Evolutionary conservation across 2,113 vertebrate species (phyloP).

Genomic region (Ceuthmochares aereus): DNA sequence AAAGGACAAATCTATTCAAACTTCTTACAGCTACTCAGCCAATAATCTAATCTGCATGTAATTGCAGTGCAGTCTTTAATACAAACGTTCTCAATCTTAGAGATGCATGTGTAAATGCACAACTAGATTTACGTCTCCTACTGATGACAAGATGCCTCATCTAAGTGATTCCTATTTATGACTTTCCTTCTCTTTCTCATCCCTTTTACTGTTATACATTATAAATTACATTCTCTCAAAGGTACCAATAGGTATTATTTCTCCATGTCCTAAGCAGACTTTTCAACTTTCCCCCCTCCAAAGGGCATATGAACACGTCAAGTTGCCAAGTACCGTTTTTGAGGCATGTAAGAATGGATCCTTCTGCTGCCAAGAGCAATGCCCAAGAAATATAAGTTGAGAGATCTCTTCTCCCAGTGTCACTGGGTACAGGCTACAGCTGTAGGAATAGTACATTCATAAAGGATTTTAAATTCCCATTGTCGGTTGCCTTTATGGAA

Average conservation of each 20-base stretch:
- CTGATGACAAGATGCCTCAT: conserved; percentile 10
- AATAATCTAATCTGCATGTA: conserved; percentile 71
- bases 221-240: not conserved
- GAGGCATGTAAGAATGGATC: not conserved
- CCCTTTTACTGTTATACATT: not conserved
- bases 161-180: not conserved
- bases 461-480: not conserved
- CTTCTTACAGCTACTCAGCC: conserved; percentile 62
- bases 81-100: conserved; percentile 21
- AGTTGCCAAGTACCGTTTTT: not conserved
- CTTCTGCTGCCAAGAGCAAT: not conserved
- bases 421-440: accelerated
- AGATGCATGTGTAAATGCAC: conserved; percentile 23
- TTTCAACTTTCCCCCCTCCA: not conserved
- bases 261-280: not conserved
- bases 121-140: not conserved
- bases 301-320: accelerated
- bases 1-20: conserved; percentile 69
- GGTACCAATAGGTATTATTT: not conserved
- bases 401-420: not conserved
- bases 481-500: not conserved
- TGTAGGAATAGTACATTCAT: not conserved
- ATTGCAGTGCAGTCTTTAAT: conserved; percentile 49
- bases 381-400: not conserved
- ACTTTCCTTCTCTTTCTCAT: not conserved